These are phyloP conservation scores for Drosophila kepulauana DNA, from an alignment of 1,140 invertebrate genomes.

Conservation along the genomic window DNA sequence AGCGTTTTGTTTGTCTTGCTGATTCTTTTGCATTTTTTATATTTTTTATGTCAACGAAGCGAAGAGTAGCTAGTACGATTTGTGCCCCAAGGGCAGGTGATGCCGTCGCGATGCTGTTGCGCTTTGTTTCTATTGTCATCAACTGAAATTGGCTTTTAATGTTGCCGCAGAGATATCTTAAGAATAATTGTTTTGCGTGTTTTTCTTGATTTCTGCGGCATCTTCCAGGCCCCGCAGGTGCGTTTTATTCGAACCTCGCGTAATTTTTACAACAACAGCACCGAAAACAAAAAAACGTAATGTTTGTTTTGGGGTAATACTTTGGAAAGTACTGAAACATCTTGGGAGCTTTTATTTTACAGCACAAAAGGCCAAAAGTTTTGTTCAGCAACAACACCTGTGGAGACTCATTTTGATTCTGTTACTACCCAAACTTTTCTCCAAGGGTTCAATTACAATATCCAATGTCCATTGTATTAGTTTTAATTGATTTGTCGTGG, in stretches of 20 bases:
- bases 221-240: conserved; percentile 66
- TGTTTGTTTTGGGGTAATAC: conserved; percentile 65
- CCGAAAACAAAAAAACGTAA: conserved; percentile 19
- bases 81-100: conserved; percentile 66
- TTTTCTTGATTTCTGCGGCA: conserved; percentile 70
- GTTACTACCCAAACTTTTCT: background rate
- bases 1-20: conserved; percentile 69
- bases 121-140: conserved; percentile 84
- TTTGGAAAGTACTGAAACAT: conserved; percentile 29
- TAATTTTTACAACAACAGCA: conserved; percentile 31
- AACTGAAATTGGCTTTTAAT: conserved; percentile 85
- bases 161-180: conserved; percentile 85
- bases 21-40: conserved; percentile 79
- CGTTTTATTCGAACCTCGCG: conserved; percentile 57
- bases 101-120: conserved; percentile 41
- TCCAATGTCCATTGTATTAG: background rate
- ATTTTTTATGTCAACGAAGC: conserved; percentile 45
- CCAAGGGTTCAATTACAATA: background rate
- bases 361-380: conserved; percentile 31
- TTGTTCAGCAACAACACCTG: conserved; percentile 12
- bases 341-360: conserved; percentile 51
- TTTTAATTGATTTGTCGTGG: conserved; percentile 5
- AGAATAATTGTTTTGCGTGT: conserved; percentile 85
- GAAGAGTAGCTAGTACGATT: background rate
- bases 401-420: conserved; percentile 1